These are phyloP conservation scores for Mormyrops boulengeri DNA, from an alignment of 2,797 vertebrate species.

Conservation along the genomic window DNA sequence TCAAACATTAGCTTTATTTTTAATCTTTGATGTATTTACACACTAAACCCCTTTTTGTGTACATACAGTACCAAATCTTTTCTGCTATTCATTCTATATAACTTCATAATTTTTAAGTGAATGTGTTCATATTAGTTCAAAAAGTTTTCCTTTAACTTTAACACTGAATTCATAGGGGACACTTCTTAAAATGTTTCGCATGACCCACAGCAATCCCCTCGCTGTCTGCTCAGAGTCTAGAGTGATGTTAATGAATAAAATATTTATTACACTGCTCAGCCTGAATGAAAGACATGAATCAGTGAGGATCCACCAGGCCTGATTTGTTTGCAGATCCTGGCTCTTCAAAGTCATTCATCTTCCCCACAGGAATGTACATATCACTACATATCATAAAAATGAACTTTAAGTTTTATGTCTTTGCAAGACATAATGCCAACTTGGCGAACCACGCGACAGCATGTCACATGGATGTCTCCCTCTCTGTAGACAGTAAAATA, in stretches of 20 bases:
- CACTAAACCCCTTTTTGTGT: neutral
- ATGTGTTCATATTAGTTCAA: neutral
- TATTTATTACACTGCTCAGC: slow-evolving; percentile 31
- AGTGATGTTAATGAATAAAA: slow-evolving; percentile 39
- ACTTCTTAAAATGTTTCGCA: neutral
- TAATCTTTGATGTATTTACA: neutral
- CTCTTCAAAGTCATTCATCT: slow-evolving; percentile 54
- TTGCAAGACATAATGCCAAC: slow-evolving; percentile 46
- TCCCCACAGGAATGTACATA: slow-evolving; percentile 43
- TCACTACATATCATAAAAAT: slow-evolving; percentile 56
- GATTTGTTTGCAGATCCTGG: slow-evolving; percentile 60
- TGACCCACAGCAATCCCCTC: slow-evolving; percentile 29
- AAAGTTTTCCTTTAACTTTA: neutral
- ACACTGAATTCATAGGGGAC: slow-evolving; percentile 15
- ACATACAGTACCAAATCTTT: neutral
- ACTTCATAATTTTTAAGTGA: neutral
- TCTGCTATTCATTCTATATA: neutral
- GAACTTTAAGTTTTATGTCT: slow-evolving; percentile 50
- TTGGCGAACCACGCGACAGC: slow-evolving; percentile 40
- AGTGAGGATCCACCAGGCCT: slow-evolving; percentile 38
- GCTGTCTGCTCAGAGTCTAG: slow-evolving; percentile 31
- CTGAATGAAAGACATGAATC: slow-evolving; percentile 37
- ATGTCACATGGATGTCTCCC: slow-evolving; percentile 13
- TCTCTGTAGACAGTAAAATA: neutral
- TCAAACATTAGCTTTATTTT: neutral